These are phyloP conservation scores for Phodopus roborovskii DNA, from an alignment of 2,113 vertebrate genomes.

Conservation along the genomic window DNA sequence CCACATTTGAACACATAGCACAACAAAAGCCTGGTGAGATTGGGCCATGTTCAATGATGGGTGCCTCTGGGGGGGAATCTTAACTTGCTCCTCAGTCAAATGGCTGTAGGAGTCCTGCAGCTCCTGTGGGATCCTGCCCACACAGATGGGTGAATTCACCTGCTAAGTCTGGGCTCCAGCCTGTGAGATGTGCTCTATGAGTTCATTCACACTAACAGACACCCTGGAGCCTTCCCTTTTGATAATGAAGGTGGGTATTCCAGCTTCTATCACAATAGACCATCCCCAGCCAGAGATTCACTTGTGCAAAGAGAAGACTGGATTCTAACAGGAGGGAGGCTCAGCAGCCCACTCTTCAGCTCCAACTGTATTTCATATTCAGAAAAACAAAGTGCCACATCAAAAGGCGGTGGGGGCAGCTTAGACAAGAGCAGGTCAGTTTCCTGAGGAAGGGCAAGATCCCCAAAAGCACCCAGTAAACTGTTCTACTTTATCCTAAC, in stretches of 20 bases:
- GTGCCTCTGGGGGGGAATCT: not conserved
- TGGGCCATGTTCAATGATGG: rapidly evolving
- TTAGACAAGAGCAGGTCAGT: not conserved
- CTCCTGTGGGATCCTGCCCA: constrained; percentile 90
- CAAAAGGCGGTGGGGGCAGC: not conserved
- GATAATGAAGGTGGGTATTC: constrained; percentile 87
- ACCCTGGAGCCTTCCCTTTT: constrained; percentile 85
- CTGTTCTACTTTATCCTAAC: constrained; percentile 35
- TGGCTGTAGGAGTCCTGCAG: constrained; percentile 84
- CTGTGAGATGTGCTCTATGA: constrained; percentile 81
- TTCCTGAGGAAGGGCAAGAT: constrained; percentile 62
- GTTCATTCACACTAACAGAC: constrained; percentile 86
- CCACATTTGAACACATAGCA: not conserved
- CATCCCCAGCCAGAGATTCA: constrained; percentile 90
- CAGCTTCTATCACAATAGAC: constrained; percentile 93
- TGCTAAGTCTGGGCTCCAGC: constrained; percentile 75
- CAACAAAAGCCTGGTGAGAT: not conserved
- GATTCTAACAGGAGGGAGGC: constrained; percentile 87
- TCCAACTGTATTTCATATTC: constrained; percentile 87
- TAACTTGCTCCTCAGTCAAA: constrained; percentile 89
- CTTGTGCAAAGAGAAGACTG: constrained; percentile 83
- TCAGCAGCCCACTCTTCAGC: constrained; percentile 91
- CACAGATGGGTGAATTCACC: constrained; percentile 89
- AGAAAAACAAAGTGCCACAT: constrained; percentile 48
- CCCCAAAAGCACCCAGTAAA: constrained; percentile 50